A percentile compares a stretch with the other conserved stretches of the same genome.
Conservation (phyloP, 2,888 invertebrate genomes). For the Leptogaster cylindrica region DNA sequence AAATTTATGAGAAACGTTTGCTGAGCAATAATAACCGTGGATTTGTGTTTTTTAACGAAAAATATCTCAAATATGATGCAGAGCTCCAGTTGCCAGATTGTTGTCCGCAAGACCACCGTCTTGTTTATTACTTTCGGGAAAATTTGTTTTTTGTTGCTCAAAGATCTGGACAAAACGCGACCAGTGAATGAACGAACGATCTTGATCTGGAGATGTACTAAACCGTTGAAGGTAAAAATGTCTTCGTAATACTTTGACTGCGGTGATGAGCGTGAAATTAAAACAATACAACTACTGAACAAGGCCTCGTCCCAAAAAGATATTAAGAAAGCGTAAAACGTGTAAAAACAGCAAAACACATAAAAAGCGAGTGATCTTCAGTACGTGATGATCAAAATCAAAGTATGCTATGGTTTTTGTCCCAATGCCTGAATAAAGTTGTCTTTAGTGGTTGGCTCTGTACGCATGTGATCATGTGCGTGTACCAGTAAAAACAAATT, state of each 20-base stretch:
- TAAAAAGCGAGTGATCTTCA: constrained; percentile 36
- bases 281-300: constrained; percentile 37
- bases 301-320: constrained; percentile 28
- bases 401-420: constrained; percentile 32
- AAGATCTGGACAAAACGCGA: not conserved
- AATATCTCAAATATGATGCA: constrained; percentile 10
- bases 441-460: constrained; percentile 16
- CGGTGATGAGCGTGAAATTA: constrained; percentile 43
- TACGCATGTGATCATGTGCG: constrained; percentile 14
- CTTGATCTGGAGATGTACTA: constrained; percentile 13
- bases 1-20: too few species aligned
- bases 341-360: constrained; percentile 36
- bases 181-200: constrained; percentile 7
- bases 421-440: constrained; percentile 19
- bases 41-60: too few species aligned
- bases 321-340: constrained; percentile 34
- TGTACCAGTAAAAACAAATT: constrained; percentile 37
- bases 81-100: constrained; percentile 11
- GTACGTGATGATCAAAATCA: constrained; percentile 43
- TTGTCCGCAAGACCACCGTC: constrained; percentile 33
- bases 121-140: constrained; percentile 38
- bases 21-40: too few species aligned
- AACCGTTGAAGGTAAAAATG: constrained; percentile 32
- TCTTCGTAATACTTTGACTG: constrained; percentile 29
- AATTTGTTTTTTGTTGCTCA: constrained; percentile 1